phyloP scores from a whole-genome alignment of 2,113 vertebrate genomes.

The Sterna hirundo region DNA sequence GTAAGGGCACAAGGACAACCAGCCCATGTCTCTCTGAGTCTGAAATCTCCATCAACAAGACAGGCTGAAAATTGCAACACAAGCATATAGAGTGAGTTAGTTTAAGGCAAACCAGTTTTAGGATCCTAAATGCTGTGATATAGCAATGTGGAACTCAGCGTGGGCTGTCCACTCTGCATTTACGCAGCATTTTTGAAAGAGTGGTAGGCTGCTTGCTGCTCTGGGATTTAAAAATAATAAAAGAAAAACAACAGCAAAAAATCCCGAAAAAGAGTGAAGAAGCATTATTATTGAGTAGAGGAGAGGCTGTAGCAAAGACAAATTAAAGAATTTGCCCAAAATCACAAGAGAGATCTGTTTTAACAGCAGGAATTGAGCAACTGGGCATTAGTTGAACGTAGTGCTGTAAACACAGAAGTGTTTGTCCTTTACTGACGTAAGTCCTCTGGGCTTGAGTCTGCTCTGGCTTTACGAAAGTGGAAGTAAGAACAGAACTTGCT shows the following conservation, averaged over 20 bases:
- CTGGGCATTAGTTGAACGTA: background rate
- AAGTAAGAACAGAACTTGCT: background rate
- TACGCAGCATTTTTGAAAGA: background rate
- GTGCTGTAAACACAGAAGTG: background rate
- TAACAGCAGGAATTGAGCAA: background rate
- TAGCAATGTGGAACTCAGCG: background rate
- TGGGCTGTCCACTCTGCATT: background rate
- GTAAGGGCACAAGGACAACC: background rate
- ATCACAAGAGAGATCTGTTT: background rate
- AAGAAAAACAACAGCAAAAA: too few relatives aligned
- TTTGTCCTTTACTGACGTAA: background rate
- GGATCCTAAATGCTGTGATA: too few relatives aligned
- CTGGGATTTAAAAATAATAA: background rate
- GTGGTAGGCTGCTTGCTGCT: background rate
- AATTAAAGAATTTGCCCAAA: background rate
- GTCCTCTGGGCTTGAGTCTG: background rate
- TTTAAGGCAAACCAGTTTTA: background rate
- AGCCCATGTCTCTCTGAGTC: accelerated
- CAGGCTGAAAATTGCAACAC: background rate
- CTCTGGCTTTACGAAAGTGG: background rate
- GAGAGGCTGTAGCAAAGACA: background rate
- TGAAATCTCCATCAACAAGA: background rate
- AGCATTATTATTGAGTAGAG: background rate
- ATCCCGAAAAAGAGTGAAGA: background rate
- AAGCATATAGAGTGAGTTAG: accelerated